phyloP scores from a whole-genome alignment of 2,888 invertebrate species.

The Mesodorylaimus sp. region DNA sequence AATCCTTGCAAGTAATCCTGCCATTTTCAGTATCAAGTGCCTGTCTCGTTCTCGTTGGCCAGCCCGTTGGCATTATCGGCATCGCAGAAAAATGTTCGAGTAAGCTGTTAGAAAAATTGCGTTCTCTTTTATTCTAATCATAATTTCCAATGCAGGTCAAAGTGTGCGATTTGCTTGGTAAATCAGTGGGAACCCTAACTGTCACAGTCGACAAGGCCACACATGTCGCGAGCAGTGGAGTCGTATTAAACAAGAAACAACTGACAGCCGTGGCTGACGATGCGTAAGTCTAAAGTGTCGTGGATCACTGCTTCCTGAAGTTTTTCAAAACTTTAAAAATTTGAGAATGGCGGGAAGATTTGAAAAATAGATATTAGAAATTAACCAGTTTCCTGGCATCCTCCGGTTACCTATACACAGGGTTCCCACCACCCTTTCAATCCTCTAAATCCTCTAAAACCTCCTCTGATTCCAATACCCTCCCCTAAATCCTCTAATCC shows the following conservation, averaged over 20 bases:
- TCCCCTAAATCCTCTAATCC: too few species aligned
- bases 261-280: slow-evolving; percentile 30
- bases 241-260: slow-evolving; percentile 47
- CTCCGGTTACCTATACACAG: too few species aligned
- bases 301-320: too few species aligned
- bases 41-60: not conserved
- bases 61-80: not conserved
- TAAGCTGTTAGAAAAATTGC: too few species aligned
- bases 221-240: slow-evolving; percentile 51
- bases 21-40: not conserved
- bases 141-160: slow-evolving; percentile 21
- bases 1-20: too few species aligned
- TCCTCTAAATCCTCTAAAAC: too few species aligned
- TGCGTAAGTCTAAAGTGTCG: not conserved
- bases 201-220: slow-evolving; percentile 59
- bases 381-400: not conserved
- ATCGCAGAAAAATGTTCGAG: not conserved
- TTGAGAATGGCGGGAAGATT: not conserved
- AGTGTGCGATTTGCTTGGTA: slow-evolving; percentile 35
- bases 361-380: not conserved
- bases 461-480: too few species aligned
- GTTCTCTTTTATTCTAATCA: not conserved
- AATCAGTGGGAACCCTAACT: slow-evolving; percentile 43
- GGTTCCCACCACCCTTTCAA: too few species aligned
- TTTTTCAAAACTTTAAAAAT: too few species aligned